Evolutionary conservation across 2,888 invertebrate species (phyloP).

Genomic region (Zaprionus obscuricornis): DNA sequence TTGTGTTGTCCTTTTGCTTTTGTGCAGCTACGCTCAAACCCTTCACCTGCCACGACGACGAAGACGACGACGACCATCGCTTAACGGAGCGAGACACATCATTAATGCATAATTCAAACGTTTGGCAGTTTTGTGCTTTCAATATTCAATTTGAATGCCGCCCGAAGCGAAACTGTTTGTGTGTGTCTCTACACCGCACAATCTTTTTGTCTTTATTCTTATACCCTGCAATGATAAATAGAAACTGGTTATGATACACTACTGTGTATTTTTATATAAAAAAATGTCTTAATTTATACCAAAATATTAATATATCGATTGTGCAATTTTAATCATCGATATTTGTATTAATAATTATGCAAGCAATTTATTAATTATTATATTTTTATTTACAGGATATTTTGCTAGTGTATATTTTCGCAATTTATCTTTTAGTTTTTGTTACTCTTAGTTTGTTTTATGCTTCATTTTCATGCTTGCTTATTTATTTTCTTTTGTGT

Average conservation of each 20-base stretch:
- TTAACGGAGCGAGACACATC: constrained; percentile 63
- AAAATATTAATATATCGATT: no score
- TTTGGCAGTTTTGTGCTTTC: constrained; percentile 75
- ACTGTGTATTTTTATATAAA: not conserved
- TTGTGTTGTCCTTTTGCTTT: constrained; percentile 35
- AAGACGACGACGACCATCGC: constrained; percentile 1
- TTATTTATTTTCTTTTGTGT: constrained; percentile 71
- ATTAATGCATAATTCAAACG: constrained; percentile 78
- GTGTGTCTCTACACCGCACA: constrained; percentile 42
- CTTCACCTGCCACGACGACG: constrained; percentile 12
- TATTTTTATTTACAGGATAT: constrained; percentile 9
- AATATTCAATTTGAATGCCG: constrained; percentile 77
- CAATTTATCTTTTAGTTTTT: not conserved
- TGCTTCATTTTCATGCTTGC: constrained; percentile 55
- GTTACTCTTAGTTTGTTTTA: constrained; percentile 36
- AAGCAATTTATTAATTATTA: no score
- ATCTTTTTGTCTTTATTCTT: constrained; percentile 1
- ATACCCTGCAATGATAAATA: constrained; percentile 4
- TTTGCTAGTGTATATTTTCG: not conserved
- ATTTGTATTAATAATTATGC: no score
- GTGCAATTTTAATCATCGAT: no score
- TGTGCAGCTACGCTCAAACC: constrained; percentile 15
- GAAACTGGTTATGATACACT: not conserved
- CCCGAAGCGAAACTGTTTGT: constrained; percentile 69
- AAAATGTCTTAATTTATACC: no score